Evolutionary conservation across 2,113 vertebrate genomes (phyloP).

Genomic region (Oryzias javanicus): DNA sequence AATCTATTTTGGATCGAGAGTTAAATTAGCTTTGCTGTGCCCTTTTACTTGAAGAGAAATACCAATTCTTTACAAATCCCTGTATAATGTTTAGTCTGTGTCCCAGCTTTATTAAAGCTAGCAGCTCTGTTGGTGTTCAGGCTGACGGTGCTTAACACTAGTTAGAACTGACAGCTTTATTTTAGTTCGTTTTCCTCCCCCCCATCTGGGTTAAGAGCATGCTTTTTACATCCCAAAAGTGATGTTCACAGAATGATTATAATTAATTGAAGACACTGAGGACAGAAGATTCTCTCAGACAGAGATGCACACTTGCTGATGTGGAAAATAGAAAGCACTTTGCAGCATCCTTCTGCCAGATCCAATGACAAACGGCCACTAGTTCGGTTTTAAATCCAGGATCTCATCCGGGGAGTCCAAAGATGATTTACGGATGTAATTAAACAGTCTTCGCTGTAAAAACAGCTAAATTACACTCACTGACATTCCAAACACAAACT

Average conservation of each 20-base stretch:
- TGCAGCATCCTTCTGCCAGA: conserved; percentile 24
- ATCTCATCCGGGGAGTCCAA: conserved; percentile 24
- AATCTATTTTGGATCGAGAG: neutral
- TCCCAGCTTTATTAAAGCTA: neutral
- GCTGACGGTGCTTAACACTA: conserved; percentile 19
- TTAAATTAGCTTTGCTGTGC: neutral
- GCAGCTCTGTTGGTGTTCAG: conserved; percentile 8
- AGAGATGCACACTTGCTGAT: conserved; percentile 18
- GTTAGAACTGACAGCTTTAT: conserved; percentile 49
- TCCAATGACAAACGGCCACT: conserved; percentile 28
- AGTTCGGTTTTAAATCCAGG: conserved; percentile 15
- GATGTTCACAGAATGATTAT: conserved; percentile 43
- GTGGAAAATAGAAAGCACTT: conserved; percentile 13
- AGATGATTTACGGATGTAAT: conserved; percentile 26
- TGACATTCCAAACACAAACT: conserved; percentile 27
- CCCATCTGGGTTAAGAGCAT: conserved; percentile 43
- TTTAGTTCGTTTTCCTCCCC: conserved; percentile 36
- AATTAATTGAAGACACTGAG: conserved; percentile 52
- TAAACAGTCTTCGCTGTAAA: conserved; percentile 25
- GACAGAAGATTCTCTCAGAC: conserved; percentile 17
- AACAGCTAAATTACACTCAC: conserved; percentile 21
- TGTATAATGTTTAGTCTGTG: neutral
- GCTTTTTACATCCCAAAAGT: conserved; percentile 41
- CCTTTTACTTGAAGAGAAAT: neutral
- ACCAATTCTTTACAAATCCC: neutral